phyloP scores from a whole-genome alignment of 2,888 invertebrate species.

The Pristionchus arcanus region DNA sequence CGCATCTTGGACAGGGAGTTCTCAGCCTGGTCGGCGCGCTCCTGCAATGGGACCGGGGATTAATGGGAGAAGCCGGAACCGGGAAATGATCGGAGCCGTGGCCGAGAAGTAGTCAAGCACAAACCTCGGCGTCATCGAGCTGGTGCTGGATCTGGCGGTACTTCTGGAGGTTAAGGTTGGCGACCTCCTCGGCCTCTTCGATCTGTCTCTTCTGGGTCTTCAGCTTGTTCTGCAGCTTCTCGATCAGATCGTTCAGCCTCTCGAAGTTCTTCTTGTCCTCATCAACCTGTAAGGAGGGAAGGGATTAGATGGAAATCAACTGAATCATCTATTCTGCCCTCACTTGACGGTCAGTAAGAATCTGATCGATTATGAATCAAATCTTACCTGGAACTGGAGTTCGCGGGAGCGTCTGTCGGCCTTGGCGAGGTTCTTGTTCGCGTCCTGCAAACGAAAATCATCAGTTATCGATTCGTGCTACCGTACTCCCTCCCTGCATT shows the following conservation, averaged over 20 bases:
- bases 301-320: conserved; percentile 57
- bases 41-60: conserved; percentile 62
- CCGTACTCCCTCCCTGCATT: conserved; percentile 64
- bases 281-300: conserved; percentile 80
- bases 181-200: conserved; percentile 81
- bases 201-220: conserved; percentile 82
- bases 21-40: conserved; percentile 81
- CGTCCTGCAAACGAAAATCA: conserved; percentile 78
- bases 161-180: conserved; percentile 82
- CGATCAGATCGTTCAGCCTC: conserved; percentile 81
- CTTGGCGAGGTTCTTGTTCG: conserved; percentile 82
- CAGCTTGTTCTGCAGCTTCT: conserved; percentile 82
- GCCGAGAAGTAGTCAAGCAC: neutral
- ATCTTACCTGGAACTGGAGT: conserved; percentile 79
- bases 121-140: conserved; percentile 81
- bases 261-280: conserved; percentile 82
- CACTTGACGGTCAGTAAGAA: neutral
- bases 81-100: neutral
- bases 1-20: conserved; percentile 81
- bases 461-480: neutral
- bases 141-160: conserved; percentile 82
- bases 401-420: conserved; percentile 82
- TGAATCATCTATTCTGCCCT: neutral
- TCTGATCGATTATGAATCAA: neutral
- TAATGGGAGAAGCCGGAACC: neutral